Evolutionary conservation across 2,797 vertebrate species (phyloP), one percentile per base, ranked within the genome.

Genomic region (Echeneis naucrates): DNA sequence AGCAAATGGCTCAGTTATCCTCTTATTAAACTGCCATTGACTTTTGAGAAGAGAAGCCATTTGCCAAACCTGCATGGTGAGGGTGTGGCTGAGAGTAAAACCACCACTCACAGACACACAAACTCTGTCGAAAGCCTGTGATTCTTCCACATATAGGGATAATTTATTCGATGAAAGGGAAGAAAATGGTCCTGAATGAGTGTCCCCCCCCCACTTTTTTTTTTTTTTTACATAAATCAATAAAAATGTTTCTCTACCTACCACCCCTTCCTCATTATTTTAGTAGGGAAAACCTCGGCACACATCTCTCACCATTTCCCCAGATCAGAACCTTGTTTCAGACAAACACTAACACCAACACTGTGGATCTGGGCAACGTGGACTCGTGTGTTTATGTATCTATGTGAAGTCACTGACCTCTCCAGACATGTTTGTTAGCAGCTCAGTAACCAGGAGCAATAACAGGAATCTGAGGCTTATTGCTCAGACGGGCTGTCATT

Each of bases 401-500:
- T 55, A 63, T 56, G 76, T 60, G 45, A 71, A 74, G 79, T 86
- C 73, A 68, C 78, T 38, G 72, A 83, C 82, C 59, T 81, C 78
- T 70, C 67, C 78, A 78, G 77, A 82, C 81, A 6, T 89, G 86
- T 84, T 90, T 89, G 82, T 89, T 78, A 68, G 82, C 65, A 66
- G 80, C 82, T 86, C 81, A 78, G 77, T 85, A 64, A 77, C 76
- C 37, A 63, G 54, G 13, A 81, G 86, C 77, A 87, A 90, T 70
- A 92, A 92, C 92, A 92, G 92, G 90, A 93, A 91, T 87, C 85
- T 54, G 76, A 59, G 70, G 72, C 86, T 86, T 90, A 90, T 89
- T 88, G 77, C 81, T 90, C 66, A 85, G 82, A 80, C 66, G 21
- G 68, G 78, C 62, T 70, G 84, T 87, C 80, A 87, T 75, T 90